Conservation (phyloP, 2,113 vertebrate species). For the Lepisosteus osseus region DNA sequence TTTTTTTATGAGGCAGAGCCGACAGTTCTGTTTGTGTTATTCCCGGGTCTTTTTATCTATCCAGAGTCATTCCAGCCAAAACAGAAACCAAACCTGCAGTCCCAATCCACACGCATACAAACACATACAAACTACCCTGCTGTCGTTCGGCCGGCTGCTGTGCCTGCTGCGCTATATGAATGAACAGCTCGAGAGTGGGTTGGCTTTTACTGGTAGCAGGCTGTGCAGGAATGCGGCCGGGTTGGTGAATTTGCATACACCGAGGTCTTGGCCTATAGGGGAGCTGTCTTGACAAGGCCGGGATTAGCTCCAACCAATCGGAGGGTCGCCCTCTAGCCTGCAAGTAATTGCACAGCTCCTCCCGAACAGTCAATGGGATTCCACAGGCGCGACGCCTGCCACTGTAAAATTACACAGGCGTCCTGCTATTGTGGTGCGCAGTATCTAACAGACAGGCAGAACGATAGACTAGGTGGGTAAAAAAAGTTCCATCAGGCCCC, state of each 20-base stretch:
- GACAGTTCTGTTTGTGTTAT: too few relatives aligned
- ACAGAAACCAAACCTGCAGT: too few relatives aligned
- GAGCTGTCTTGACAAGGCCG: conserved; percentile 4
- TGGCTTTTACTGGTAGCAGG: conserved; percentile 51
- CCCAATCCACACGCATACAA: too few relatives aligned
- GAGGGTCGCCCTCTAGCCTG: conserved; percentile 35
- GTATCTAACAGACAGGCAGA: neutral
- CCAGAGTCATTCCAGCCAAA: too few relatives aligned
- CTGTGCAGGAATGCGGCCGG: conserved; percentile 37
- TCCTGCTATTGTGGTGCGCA: too few relatives aligned
- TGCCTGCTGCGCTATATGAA: conserved; percentile 28
- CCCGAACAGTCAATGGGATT: conserved; percentile 38
- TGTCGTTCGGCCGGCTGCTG: neutral
- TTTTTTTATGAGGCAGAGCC: too few relatives aligned
- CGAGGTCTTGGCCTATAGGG: conserved; percentile 27
- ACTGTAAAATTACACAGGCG: neutral
- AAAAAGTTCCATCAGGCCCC: neutral
- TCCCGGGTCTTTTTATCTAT: too few relatives aligned
- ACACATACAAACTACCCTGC: too few relatives aligned
- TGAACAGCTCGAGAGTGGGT: conserved; percentile 27
- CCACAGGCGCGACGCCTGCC: conserved; percentile 25
- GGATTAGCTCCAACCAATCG: conserved; percentile 44
- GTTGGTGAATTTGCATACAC: conserved; percentile 32
- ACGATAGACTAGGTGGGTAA: neutral
- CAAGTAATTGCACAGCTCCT: conserved; percentile 10